Base-by-base conservation (phyloP, 2,888 invertebrate genomes). In the Drosophila niveifrons region DNA sequence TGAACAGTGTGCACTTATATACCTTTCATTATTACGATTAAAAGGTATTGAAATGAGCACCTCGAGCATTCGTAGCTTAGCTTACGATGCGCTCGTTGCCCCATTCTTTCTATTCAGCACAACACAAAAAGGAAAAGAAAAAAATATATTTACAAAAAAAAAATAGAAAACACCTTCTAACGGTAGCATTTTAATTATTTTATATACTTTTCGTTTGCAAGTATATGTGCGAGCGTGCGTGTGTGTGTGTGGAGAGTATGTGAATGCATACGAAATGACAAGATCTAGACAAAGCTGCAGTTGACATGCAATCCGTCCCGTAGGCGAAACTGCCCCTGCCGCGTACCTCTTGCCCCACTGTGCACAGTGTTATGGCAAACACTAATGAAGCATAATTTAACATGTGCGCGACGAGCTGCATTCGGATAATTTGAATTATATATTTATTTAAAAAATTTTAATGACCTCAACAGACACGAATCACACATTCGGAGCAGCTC, bases 341-440 rank as follows among this genome's bases (percentile, higher is more conserved):
- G 23, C 6, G 6, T 23, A 6, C 23, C 23, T 23, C 23, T 23
- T 23, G 23, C 13, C 34, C 50, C 46, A 50, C 44, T 28, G 65
- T 73, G 50, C 51, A 48, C 18, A 51, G 34, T 51, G 55, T 23
- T 53, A 29, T 66, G 53, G 58, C 69, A 68, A 75, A 78, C 83
- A 84, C 83, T 84, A 84, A 84, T 84, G 83, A 84, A 88, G 87
- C 83, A 86, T 88, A 84, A 88, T 86, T 83, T 86, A 75, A 80
- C 72, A 88, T 78, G 72, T 80, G 80, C 69, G 73, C 51, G 62
- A 50, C 48, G 57, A 55, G 68, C 55, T 66, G 75, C 72, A 75
- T 77, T 71, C 75, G 78, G 76, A 80, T 85, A 79, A 72, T 74
- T 72, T 72, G 34, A 71, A 82, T 76, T 70, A 76, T 78, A 52